Evolutionary conservation across 2,797 vertebrate genomes (phyloP), one percentile per base, ranked within the genome.

Genomic region (Phoeniculus purpureus): DNA sequence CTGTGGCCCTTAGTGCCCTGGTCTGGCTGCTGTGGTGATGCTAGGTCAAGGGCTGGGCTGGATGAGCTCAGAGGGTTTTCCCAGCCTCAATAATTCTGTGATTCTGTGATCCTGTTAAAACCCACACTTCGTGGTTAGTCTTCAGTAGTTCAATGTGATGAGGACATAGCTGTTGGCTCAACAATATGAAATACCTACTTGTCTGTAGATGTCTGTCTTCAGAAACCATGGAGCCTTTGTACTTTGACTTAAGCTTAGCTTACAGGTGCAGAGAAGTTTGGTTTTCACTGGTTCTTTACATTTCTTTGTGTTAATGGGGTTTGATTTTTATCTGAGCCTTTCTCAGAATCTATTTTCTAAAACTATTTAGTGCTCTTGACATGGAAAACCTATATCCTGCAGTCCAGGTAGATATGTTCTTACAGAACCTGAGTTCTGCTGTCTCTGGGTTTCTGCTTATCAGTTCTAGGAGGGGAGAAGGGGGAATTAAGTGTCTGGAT

Each of bases 401-500:
- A 27, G 61, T 60, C 20, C 4, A 59, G 45, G 23, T 32, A 52
- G 34, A 22, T 71, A 17, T 7, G 6, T 82, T 91, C 43, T 75
- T 75, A 19, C 21, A 17, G 3, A 4, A 15, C 78, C 51, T 73
- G 91, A 93, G 70, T 85, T 96, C 73, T 95, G 31, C 70, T 94
- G 25, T 47, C 26, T 26, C 76, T 95, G 88, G 67, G 43, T 95
- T 96, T 94, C 62, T 92, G n/a, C 47, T 40, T 95, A 84, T 83
- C 43, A 91, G 74, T 89, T 96, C 92, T 96, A 66, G 48, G 81
- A 91, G 81, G 94, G 32, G 31, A 84, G 31, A 15, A 43, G 21
- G 15, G 65, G 31, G 81, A 87, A 94, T 96, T 93, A 67, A 88
- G 84, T 87, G 66, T 58, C 89, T 93, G 65, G 73, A 84, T 92